Conservation (phyloP, 2,113 vertebrate genomes). For the Coptodon rendalli region DNA sequence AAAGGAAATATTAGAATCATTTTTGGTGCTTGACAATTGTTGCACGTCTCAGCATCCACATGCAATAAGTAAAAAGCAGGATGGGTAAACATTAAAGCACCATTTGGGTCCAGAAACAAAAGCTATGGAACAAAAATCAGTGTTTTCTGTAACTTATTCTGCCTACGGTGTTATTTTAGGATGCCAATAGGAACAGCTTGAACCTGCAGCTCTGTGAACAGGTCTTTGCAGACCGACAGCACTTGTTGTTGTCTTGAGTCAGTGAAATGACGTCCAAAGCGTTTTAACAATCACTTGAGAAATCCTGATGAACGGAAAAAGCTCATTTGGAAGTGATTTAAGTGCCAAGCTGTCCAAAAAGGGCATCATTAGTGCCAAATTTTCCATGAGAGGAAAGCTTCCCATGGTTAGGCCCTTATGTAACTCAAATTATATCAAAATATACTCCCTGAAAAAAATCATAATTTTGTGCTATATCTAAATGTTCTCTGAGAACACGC, state of each 20-base stretch:
- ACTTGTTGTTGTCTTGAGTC: not conserved
- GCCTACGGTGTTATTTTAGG: not conserved
- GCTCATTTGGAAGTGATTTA: constrained; percentile 42
- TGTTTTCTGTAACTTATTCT: not conserved
- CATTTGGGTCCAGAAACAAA: not conserved
- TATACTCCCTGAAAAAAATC: not conserved
- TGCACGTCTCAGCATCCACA: not conserved
- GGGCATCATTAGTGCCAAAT: constrained; percentile 22
- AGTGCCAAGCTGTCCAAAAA: constrained; percentile 32
- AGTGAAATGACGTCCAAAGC: not conserved
- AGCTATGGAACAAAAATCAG: not conserved
- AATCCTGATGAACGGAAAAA: not conserved
- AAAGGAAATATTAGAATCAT: not conserved
- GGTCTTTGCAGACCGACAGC: not conserved
- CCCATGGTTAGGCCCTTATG: constrained; percentile 27
- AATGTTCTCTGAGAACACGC: not conserved
- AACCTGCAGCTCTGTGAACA: not conserved
- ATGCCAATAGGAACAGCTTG: not conserved
- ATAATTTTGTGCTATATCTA: not conserved
- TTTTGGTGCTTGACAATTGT: not conserved
- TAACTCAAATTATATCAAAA: constrained; percentile 22
- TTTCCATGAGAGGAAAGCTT: constrained; percentile 53
- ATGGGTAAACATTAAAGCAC: not conserved
- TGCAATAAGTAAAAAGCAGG: fast-evolving
- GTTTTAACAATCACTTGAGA: constrained; percentile 18